phyloP scores from a whole-genome alignment of 1,140 invertebrate species.

The Drosophila bocki region DNA sequence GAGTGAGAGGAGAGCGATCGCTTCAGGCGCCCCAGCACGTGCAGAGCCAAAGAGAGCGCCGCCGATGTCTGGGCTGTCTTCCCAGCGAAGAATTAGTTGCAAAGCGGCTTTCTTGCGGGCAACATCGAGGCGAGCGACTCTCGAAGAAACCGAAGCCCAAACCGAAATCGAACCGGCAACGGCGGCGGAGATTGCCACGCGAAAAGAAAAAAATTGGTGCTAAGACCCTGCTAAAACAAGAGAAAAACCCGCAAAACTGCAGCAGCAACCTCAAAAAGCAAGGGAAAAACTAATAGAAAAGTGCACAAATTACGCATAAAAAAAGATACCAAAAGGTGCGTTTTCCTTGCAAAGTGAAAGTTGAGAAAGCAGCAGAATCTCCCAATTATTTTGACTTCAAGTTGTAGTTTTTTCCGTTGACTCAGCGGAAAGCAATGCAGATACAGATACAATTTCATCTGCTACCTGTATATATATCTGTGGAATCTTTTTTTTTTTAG shows the following conservation, averaged over 20 bases:
- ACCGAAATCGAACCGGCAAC: constrained; percentile 35
- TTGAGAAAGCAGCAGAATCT: constrained; percentile 34
- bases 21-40: constrained; percentile 56
- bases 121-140: constrained; percentile 34
- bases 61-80: constrained; percentile 25
- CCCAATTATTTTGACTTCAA: constrained; percentile 1
- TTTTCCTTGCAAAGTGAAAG: constrained; percentile 62
- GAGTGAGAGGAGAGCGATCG: constrained; percentile 25
- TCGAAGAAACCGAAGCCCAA: constrained; percentile 13
- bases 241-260: constrained; percentile 18
- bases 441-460: constrained; percentile 52
- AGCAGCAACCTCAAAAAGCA: constrained; percentile 10
- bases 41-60: constrained; percentile 32
- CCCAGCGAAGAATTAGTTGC: constrained; percentile 73
- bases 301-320: constrained; percentile 48
- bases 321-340: constrained; percentile 64
- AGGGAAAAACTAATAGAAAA: constrained; percentile 23
- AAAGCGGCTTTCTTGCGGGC: constrained; percentile 74
- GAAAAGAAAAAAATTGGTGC: constrained; percentile 76
- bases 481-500: constrained; percentile 47
- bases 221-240: constrained; percentile 50
- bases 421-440: constrained; percentile 57
- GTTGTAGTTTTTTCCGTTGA: constrained; percentile 36
- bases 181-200: constrained; percentile 60
- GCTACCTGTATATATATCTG: constrained; percentile 39